A percentile compares a stretch with the other conserved stretches of the same genome.
Conservation (phyloP, 1,140 invertebrate species). For the Drosophila jambulina region DNA sequence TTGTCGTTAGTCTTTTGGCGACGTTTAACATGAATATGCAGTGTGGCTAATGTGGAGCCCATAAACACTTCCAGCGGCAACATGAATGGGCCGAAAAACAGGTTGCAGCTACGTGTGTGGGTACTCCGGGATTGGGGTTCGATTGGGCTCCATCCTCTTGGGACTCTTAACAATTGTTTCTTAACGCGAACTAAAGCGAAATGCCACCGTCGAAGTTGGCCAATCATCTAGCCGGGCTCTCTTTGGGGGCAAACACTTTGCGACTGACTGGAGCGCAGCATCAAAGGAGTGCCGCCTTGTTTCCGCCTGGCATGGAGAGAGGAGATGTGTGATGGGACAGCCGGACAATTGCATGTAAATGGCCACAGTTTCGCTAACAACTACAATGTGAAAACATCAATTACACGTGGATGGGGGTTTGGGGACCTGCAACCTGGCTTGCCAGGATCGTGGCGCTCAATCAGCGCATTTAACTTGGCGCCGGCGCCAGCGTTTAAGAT, state of each 20-base stretch:
- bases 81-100: conserved; percentile 76
- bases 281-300: conserved; percentile 69
- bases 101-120: conserved; percentile 78
- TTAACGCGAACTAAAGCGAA: conserved; percentile 80
- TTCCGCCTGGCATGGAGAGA: conserved; percentile 52
- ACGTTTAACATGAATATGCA: conserved; percentile 84
- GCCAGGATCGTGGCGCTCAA: conserved; percentile 70
- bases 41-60: conserved; percentile 84
- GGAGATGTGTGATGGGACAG: conserved; percentile 66
- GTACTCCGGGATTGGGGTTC: conserved; percentile 35
- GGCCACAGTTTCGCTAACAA: conserved; percentile 72
- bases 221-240: conserved; percentile 50
- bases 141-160: conserved; percentile 35
- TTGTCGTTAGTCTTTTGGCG: conserved; percentile 81
- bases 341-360: conserved; percentile 77
- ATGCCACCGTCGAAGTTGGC: conserved; percentile 75
- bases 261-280: conserved; percentile 18
- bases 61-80: conserved; percentile 84
- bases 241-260: conserved; percentile 41
- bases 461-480: conserved; percentile 79
- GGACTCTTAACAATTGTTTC: conserved; percentile 74
- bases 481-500: conserved; percentile 85
- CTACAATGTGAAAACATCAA: conserved; percentile 83
- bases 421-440: conserved; percentile 19
- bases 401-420: conserved; percentile 50